phyloP scores from a whole-genome alignment of 2,797 vertebrate genomes.

The Rachycentron canadum region DNA sequence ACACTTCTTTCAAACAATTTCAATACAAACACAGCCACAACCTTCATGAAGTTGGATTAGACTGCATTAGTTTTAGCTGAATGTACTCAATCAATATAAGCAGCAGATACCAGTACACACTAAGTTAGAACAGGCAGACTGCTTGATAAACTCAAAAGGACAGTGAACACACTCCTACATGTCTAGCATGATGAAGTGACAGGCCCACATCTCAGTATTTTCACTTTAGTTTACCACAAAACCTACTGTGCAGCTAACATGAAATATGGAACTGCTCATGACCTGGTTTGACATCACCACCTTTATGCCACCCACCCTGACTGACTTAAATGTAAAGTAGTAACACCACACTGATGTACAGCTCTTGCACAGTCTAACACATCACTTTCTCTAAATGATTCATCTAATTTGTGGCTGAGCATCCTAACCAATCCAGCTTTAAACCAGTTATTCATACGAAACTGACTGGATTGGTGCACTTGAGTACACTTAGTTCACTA shows the following conservation, averaged over 20 bases:
- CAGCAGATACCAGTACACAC: background rate
- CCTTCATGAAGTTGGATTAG: too few species aligned
- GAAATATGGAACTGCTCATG: slow-evolving; percentile 14
- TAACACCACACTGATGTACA: slow-evolving; percentile 4
- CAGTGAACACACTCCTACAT: slow-evolving; percentile 29
- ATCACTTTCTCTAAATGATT: background rate
- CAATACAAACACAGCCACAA: too few species aligned
- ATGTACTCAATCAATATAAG: too few species aligned
- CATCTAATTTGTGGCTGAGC: background rate
- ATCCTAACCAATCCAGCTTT: background rate
- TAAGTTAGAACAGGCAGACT: background rate
- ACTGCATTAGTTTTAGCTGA: too few species aligned
- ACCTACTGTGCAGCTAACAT: background rate
- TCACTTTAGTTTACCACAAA: slow-evolving; percentile 21
- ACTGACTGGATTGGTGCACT: background rate
- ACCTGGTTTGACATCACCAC: slow-evolving; percentile 22
- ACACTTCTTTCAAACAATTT: too few species aligned
- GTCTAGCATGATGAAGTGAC: slow-evolving; percentile 10
- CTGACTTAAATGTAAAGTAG: slow-evolving; percentile 7
- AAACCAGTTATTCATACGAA: background rate
- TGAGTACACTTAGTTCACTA: background rate
- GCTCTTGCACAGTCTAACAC: background rate
- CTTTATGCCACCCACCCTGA: slow-evolving; percentile 19
- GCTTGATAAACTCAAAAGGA: slow-evolving; percentile 16
- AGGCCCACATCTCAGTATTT: slow-evolving; percentile 10